These are phyloP conservation scores for Choreutis nemorana DNA, from an alignment of 2,888 invertebrate genomes.

Conservation along the genomic window DNA sequence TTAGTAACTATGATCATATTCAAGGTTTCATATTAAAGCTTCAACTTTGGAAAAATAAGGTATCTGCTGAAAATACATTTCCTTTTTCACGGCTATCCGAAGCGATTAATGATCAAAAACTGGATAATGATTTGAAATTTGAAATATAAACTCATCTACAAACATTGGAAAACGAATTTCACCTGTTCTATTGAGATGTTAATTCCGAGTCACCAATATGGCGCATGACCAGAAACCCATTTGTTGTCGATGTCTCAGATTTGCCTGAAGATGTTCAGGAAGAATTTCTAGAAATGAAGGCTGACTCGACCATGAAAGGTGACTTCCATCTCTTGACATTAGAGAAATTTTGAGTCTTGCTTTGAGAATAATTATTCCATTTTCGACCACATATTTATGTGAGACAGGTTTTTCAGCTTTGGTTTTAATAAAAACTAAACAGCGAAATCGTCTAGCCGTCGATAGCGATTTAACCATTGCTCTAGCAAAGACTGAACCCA, in stretches of 20 bases:
- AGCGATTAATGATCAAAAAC: slow-evolving; percentile 2
- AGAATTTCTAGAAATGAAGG: slow-evolving; percentile 10
- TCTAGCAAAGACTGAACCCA: neutral
- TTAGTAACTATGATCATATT: slow-evolving; percentile 5
- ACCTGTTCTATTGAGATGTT: too few relatives aligned
- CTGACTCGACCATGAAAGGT: slow-evolving; percentile 6
- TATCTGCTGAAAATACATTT: slow-evolving; percentile 2
- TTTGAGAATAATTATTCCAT: too few relatives aligned
- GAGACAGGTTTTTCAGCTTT: slow-evolving; percentile 1
- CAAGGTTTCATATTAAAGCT: slow-evolving; percentile 5
- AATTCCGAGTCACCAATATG: too few relatives aligned
- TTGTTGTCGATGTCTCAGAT: neutral
- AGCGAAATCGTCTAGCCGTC: neutral
- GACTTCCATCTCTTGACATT: slow-evolving; percentile 6
- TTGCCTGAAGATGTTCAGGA: slow-evolving; percentile 1
- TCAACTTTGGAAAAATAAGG: slow-evolving; percentile 3
- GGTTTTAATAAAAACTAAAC: slow-evolving; percentile 1
- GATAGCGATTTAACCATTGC: neutral
- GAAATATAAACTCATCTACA: neutral
- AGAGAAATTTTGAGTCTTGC: slow-evolving; percentile 4
- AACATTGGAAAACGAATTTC: neutral
- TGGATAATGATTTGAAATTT: slow-evolving; percentile 1
- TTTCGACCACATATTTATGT: neutral
- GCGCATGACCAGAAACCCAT: too few relatives aligned
- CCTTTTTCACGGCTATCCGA: slow-evolving; percentile 4